These are phyloP conservation scores for Zeus faber DNA, from an alignment of 2,113 vertebrate species.

Conservation along the genomic window DNA sequence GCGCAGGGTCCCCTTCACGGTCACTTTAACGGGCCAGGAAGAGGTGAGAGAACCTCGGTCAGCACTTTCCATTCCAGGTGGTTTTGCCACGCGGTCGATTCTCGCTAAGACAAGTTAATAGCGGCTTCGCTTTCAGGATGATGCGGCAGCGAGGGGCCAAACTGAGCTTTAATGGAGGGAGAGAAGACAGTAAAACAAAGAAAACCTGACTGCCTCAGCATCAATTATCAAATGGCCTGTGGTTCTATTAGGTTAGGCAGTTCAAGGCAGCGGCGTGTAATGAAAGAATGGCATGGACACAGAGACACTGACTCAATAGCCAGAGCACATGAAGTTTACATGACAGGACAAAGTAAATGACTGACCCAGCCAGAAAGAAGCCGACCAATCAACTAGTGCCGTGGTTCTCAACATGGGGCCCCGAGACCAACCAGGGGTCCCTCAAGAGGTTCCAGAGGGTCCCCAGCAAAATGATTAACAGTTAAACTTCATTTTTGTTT, in stretches of 20 bases:
- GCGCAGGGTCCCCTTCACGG: no score
- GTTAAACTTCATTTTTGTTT: no score
- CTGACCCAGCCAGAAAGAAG: no score
- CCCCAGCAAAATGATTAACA: no score
- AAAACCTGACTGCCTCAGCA: conserved; percentile 40
- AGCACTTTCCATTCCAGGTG: conserved; percentile 68
- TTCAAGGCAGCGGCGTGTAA: conserved; percentile 5
- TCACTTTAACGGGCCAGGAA: no score
- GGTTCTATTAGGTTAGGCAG: conserved; percentile 20
- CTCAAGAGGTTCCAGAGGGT: no score
- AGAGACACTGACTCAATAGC: no score
- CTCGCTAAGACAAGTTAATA: conserved; percentile 50
- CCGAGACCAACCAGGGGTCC: no score
- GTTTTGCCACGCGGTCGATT: conserved; percentile 22
- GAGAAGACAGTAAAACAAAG: conserved; percentile 35
- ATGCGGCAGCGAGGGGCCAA: conserved; percentile 37
- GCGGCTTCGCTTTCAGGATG: conserved; percentile 30
- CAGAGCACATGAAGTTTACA: no score
- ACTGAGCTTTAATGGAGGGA: conserved; percentile 43
- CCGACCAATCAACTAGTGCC: no score
- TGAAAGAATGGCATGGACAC: neutral
- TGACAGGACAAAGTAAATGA: no score
- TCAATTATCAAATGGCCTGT: conserved; percentile 57
- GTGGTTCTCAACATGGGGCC: no score
- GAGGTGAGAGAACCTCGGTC: conserved; percentile 22